These are phyloP conservation scores for Otis tarda DNA, from an alignment of 2,113 vertebrate species.

Conservation along the genomic window DNA sequence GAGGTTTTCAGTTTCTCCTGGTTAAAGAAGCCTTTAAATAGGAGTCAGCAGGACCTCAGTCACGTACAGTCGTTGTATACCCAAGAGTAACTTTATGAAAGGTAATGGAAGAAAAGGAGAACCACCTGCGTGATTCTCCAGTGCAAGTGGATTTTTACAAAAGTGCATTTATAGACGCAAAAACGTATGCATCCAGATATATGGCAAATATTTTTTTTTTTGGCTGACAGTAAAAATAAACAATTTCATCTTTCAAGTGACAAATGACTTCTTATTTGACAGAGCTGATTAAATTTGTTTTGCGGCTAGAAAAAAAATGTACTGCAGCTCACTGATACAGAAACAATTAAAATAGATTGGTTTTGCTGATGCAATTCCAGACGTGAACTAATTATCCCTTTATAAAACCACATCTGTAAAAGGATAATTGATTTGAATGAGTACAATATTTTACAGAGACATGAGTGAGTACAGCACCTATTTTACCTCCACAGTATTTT, in stretches of 20 bases:
- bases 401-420: constrained; percentile 36
- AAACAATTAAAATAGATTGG: constrained; percentile 66
- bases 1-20: background rate
- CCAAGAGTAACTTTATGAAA: background rate
- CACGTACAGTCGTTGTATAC: background rate
- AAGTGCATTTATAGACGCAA: background rate
- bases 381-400: constrained; percentile 37
- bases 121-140: background rate
- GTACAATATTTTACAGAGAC: constrained; percentile 11
- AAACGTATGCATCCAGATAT: background rate
- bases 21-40: background rate
- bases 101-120: background rate
- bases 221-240: constrained; percentile 31
- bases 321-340: constrained; percentile 38
- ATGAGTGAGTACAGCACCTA: background rate
- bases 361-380: constrained; percentile 40
- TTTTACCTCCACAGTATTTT: background rate
- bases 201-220: background rate
- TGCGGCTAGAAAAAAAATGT: background rate
- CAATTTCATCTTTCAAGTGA: constrained; percentile 50
- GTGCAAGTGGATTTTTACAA: background rate
- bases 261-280: constrained; percentile 34
- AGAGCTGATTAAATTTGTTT: constrained; percentile 64
- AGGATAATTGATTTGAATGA: constrained; percentile 56
- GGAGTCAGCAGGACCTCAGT: background rate